Conservation (phyloP, 2,797 vertebrate genomes). For the Gymnothorax javanicus region DNA sequence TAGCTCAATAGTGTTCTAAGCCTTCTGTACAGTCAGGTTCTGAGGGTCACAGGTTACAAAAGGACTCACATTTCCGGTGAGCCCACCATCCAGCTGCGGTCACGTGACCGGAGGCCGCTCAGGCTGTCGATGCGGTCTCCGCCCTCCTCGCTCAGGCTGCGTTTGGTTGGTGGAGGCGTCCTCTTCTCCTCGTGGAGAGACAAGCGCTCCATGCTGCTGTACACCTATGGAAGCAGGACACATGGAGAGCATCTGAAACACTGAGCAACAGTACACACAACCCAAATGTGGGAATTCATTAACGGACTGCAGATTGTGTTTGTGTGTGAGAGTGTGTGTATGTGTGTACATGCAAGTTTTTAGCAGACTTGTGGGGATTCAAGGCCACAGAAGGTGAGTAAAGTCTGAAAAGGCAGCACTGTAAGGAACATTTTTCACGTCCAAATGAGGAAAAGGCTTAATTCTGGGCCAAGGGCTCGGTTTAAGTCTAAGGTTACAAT, state of each 20-base stretch:
- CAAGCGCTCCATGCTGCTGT: slow-evolving; percentile 96
- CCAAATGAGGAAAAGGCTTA: too few species aligned
- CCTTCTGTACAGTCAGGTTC: not conserved
- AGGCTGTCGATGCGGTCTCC: slow-evolving; percentile 84
- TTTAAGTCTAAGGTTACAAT: too few species aligned
- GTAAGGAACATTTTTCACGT: too few species aligned
- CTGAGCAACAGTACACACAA: not conserved
- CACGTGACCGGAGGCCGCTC: slow-evolving; percentile 80
- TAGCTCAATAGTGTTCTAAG: not conserved
- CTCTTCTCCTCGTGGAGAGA: slow-evolving; percentile 88
- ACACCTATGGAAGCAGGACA: slow-evolving; percentile 75
- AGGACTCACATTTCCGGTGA: slow-evolving; percentile 93
- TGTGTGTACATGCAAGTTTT: not conserved
- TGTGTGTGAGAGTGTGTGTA: not conserved
- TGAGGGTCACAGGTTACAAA: not conserved
- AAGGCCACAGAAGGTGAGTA: too few species aligned
- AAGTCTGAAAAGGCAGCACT: too few species aligned
- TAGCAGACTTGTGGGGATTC: not conserved
- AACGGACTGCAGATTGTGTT: not conserved
- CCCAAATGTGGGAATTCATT: not conserved
- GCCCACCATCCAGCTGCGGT: slow-evolving; percentile 89
- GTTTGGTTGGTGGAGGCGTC: slow-evolving; percentile 86
- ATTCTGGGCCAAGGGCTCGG: too few species aligned
- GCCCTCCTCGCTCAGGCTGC: slow-evolving; percentile 94
- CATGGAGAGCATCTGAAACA: not conserved